phyloP scores from a whole-genome alignment of 2,797 vertebrate species.

The Podarcis siculus region DNA sequence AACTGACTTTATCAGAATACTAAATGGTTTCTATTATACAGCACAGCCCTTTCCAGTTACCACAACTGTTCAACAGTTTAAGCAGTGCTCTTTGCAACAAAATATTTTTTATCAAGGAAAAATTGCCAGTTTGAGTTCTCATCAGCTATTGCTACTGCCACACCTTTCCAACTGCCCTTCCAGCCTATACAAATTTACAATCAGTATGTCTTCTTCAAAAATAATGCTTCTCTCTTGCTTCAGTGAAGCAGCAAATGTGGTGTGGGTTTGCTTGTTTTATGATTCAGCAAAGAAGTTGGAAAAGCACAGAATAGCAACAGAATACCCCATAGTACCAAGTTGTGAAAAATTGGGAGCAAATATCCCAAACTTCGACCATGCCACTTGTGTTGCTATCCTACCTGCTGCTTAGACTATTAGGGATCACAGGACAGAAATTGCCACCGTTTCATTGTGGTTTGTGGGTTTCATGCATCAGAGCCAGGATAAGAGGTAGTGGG shows the following conservation, averaged over 20 bases:
- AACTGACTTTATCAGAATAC: conserved; percentile 58
- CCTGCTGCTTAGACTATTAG: not conserved
- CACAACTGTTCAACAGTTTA: conserved; percentile 47
- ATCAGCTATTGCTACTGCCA: conserved; percentile 23
- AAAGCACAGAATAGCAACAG: not conserved
- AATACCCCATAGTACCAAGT: too few relatives aligned
- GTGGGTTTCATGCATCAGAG: not conserved
- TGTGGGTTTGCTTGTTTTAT: not conserved
- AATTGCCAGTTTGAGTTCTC: conserved; percentile 21
- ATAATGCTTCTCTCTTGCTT: not conserved
- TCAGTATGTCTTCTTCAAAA: not conserved
- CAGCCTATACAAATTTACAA: conserved; percentile 29
- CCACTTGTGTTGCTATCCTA: not conserved
- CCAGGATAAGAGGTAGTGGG: not conserved
- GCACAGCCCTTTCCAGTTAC: conserved; percentile 42
- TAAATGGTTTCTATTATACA: conserved; percentile 48
- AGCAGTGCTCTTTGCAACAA: conserved; percentile 49
- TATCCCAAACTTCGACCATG: not conserved
- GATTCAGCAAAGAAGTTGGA: not conserved
- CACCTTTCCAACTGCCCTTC: conserved; percentile 27
- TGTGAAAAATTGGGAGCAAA: too few relatives aligned
- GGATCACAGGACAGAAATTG: not conserved
- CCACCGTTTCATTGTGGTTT: not conserved
- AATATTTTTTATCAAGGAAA: conserved; percentile 22
- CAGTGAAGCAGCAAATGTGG: not conserved